These are phyloP conservation scores for Geothlypis trichas DNA, from an alignment of 2,113 vertebrate species.

Conservation along the genomic window DNA sequence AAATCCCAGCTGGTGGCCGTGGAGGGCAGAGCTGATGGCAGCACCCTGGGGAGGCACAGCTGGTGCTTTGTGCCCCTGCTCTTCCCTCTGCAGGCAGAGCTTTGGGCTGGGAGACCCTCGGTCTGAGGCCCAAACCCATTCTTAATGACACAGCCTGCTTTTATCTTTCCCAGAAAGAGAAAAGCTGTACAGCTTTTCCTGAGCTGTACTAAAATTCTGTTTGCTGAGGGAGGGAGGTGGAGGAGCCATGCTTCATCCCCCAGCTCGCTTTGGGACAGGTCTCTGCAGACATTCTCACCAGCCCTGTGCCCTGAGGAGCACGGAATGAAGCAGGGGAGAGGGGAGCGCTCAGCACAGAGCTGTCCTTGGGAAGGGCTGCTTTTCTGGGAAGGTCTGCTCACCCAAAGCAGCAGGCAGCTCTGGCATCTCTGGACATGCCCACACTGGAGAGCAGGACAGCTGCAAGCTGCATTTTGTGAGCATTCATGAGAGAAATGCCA, in stretches of 20 bases:
- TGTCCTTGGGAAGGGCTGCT: neutral
- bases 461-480: neutral
- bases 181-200: neutral
- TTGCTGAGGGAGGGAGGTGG: neutral
- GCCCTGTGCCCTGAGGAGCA: accelerated
- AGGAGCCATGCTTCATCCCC: neutral
- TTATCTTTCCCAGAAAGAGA: neutral
- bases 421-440: neutral
- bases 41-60: neutral
- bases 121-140: neutral
- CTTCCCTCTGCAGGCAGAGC: neutral
- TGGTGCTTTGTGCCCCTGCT: neutral
- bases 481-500: neutral
- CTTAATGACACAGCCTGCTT: neutral
- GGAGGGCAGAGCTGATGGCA: neutral
- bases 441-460: neutral
- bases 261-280: neutral
- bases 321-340: neutral
- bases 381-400: neutral
- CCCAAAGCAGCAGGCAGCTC: neutral
- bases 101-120: neutral
- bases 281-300: neutral
- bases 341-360: neutral
- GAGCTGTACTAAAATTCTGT: neutral
- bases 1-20: neutral